These are phyloP conservation scores for Calameuta filiformis DNA, from an alignment of 2,888 invertebrate species.

Conservation along the genomic window DNA sequence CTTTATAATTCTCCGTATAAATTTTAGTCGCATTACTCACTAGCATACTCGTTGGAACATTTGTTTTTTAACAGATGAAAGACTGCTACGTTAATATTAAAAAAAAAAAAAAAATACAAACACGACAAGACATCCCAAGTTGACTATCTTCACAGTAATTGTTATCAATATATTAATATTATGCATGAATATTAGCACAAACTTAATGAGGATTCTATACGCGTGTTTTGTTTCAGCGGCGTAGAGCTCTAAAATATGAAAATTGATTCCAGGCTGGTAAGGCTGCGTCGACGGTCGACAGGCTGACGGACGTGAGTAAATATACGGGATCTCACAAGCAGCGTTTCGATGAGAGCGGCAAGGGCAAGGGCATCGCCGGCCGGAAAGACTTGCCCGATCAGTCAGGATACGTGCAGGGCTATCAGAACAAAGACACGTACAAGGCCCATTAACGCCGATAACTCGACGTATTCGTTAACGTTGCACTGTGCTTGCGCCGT, in stretches of 20 bases:
- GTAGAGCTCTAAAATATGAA: not conserved
- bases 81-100: not conserved
- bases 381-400: slow-evolving; percentile 80
- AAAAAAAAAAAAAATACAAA: not conserved
- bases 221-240: not conserved
- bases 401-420: slow-evolving; percentile 86
- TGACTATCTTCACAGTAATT: not conserved
- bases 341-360: slow-evolving; percentile 85
- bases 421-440: slow-evolving; percentile 85
- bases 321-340: slow-evolving; percentile 91
- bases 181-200: not conserved
- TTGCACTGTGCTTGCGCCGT: not conserved
- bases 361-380: slow-evolving; percentile 87
- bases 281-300: slow-evolving; percentile 72
- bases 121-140: not conserved
- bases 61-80: not conserved
- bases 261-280: slow-evolving; percentile 57
- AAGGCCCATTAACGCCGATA: slow-evolving; percentile 53
- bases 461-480: not conserved
- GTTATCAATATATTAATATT: too few species aligned
- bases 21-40: not conserved
- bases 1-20: not conserved
- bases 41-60: not conserved
- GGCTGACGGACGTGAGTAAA: slow-evolving; percentile 86
- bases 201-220: not conserved